Conservation (phyloP, 1,140 invertebrate species). For the silkworm (Bombyx mori) region ASM3026992v2 NC_085109.1:5137001-5137500, state of each 20-base stretch:
- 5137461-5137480: constrained; percentile 60
- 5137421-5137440: constrained; percentile 64
- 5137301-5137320: constrained; percentile 59
- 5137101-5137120: constrained; percentile 15
- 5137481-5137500: constrained; percentile 38
- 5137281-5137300: constrained; percentile 66
- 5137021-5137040: constrained; percentile 52
- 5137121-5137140: constrained; percentile 26
- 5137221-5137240: constrained; percentile 33
- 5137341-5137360: constrained; percentile 54
- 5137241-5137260: constrained; percentile 27
- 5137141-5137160: constrained; percentile 21
- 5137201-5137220: constrained; percentile 20
- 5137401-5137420: constrained; percentile 64
- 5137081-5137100: constrained; percentile 9
- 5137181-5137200: constrained; percentile 21
- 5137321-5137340: constrained; percentile 58
- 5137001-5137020: constrained; percentile 35
- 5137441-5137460: constrained; percentile 71
- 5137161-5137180: constrained; percentile 12
- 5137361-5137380: constrained; percentile 56
- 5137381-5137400: constrained; percentile 62
- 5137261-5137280: constrained; percentile 36
- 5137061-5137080: constrained; percentile 13
- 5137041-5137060: constrained; percentile 26